Percentiles rank a stretch among this genome's conserved stretches.
Evolutionary conservation across 23 tunicate genomes (phyloP).

Genomic region (Aplidium turbinatum): DNA sequence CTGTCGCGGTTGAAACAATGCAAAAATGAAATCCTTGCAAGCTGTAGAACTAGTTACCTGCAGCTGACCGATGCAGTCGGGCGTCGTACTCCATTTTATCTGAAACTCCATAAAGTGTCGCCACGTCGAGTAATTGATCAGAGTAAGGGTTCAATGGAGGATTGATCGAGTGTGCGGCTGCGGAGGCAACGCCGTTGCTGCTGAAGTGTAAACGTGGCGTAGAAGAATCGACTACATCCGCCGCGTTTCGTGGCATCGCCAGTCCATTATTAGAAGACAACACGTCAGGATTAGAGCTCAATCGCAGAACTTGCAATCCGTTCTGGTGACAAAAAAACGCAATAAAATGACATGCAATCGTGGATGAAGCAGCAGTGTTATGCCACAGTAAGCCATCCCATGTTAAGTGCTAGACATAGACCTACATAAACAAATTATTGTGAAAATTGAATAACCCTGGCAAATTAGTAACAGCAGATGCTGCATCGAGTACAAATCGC

Average conservation of each 20-base stretch:
- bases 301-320: conserved; percentile 73
- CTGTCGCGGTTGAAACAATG: too few species aligned
- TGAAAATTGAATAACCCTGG: too few species aligned
- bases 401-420: too few species aligned
- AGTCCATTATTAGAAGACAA: conserved; percentile 31
- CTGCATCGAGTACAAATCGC: too few species aligned
- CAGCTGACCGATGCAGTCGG: conserved; percentile 84
- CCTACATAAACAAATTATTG: too few species aligned
- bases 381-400: too few species aligned
- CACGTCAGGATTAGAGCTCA: conserved; percentile 51
- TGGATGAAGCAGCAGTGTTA: too few species aligned
- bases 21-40: too few species aligned
- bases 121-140: conserved; percentile 85
- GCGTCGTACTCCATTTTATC: conserved; percentile 97
- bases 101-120: conserved; percentile 83
- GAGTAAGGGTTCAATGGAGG: conserved; percentile 45
- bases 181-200: background rate
- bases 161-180: conserved; percentile 9
- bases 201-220: conserved; percentile 45
- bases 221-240: conserved; percentile 33
- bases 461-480: too few species aligned
- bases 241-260: conserved; percentile 17
- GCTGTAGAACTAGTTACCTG: conserved; percentile 58
- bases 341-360: too few species aligned
- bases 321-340: too few species aligned